Base-by-base conservation (phyloP, 1,140 invertebrate species). In the Akabosia matsudoensis region DNA sequence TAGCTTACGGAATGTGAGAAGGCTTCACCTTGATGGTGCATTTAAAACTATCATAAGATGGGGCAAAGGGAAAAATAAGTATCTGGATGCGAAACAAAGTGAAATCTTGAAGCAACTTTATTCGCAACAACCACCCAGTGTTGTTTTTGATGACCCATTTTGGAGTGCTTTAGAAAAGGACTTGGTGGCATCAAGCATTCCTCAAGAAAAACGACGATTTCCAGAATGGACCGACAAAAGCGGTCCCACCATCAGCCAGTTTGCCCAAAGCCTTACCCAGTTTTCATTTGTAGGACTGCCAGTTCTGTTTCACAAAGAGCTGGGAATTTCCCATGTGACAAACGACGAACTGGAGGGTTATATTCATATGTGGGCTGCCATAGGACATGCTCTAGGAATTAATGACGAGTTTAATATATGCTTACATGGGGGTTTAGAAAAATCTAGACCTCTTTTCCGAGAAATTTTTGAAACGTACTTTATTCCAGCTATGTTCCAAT, bases 321-420 rank as follows among this genome's bases (percentile, higher is more conserved):
- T 84, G 73, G 85, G 85, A 4, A 78, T 85, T 0, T 74, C 67
- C 1, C 26, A 61, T 1, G 78, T 74, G 13, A 82, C 76, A 28
- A 56, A 56, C 18, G 76, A 83, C 33, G 83, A 86, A 28, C 61
- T 86, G 0, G 83, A 85, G 56, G 83, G 84, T 52, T 83, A 85
- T 31, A 79, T 85, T 7, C 84, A 86, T 76, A 86, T 85, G 74
- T 86, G 85, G 85, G 74, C 83, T 26, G 82, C 82, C 1, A 82
- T 86, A 16, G 84, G 85, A 1, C 85, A 84, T 70, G 71, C 84
- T 31, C 73, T 86, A 16, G 85, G 85, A 0, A 82, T 86, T 4
- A 80, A 83, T 4, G 85, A 86, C 73, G 78, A 83, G 26, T 85
- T 84, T 73, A 86, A 86, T 74, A 78, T 86, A 22, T 70, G 64